phyloP scores from a whole-genome alignment of 2,113 vertebrate genomes.

The Thunnus maccoyii region DNA sequence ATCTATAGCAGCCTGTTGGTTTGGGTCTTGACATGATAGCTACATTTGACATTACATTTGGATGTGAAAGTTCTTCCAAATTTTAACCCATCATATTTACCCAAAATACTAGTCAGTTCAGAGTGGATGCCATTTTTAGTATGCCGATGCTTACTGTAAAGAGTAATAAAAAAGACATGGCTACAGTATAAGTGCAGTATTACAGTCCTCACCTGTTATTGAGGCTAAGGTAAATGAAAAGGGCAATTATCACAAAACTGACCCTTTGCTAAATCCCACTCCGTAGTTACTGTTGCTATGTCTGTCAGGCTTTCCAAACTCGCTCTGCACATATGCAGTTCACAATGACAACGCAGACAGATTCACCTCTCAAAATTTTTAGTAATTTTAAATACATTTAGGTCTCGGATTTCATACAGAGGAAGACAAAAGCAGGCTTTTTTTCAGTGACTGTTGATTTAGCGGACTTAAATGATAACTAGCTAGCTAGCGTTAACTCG shows the following conservation, averaged over 20 bases:
- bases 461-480: no score
- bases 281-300: background rate
- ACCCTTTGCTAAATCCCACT: background rate
- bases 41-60: constrained; percentile 1
- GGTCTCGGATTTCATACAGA: no score
- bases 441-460: background rate
- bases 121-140: background rate
- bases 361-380: background rate
- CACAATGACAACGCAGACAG: background rate
- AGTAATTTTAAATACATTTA: background rate
- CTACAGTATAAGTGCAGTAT: background rate
- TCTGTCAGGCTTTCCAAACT: no score
- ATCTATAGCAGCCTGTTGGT: constrained; percentile 20
- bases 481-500: no score
- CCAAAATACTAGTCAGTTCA: background rate
- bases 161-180: background rate
- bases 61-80: background rate
- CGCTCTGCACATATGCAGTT: background rate
- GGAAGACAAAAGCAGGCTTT: background rate
- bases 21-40: background rate
- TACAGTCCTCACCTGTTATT: background rate
- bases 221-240: background rate
- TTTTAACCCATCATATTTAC: background rate
- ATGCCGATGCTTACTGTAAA: background rate
- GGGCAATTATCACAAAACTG: no score